These are phyloP conservation scores for Phragmatobia fuliginosa DNA, from an alignment of 2,888 invertebrate genomes.

Conservation along the genomic window DNA sequence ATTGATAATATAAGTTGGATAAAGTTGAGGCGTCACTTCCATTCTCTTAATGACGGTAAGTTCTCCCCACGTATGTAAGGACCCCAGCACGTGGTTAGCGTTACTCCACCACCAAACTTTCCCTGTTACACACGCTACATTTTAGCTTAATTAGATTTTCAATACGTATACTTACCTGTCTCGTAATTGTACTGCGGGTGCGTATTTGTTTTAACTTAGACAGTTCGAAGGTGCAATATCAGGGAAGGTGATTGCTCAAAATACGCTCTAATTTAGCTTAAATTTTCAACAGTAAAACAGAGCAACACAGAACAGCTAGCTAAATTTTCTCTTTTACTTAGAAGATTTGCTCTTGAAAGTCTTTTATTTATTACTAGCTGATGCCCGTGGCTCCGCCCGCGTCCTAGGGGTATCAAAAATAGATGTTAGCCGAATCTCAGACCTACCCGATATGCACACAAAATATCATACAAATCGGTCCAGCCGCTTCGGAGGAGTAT, in stretches of 20 bases:
- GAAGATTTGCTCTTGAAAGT: not conserved
- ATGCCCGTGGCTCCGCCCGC: too few species aligned
- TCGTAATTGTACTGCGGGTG: slow-evolving; percentile 33
- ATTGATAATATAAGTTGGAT: not conserved
- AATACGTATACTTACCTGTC: slow-evolving; percentile 46
- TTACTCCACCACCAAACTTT: slow-evolving; percentile 65
- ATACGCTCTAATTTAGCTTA: not conserved
- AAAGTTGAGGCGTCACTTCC: slow-evolving; percentile 20
- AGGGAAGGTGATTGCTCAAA: slow-evolving; percentile 16
- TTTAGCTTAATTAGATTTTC: slow-evolving; percentile 72
- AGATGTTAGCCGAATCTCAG: too few species aligned
- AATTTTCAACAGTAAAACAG: not conserved
- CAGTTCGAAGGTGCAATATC: slow-evolving; percentile 18
- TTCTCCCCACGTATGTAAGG: slow-evolving; percentile 51
- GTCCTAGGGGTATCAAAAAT: too few species aligned
- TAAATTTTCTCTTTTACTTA: not conserved
- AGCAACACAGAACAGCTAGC: not conserved
- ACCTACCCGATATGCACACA: too few species aligned
- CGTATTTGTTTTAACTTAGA: slow-evolving; percentile 43
- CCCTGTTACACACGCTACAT: slow-evolving; percentile 61
- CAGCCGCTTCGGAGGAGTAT: too few species aligned
- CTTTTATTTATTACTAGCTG: not conserved
- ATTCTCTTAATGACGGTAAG: slow-evolving; percentile 23
- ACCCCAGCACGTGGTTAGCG: slow-evolving; percentile 64
- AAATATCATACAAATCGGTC: too few species aligned